phyloP scores from a whole-genome alignment of 1,140 invertebrate genomes.

The Oryzaephilus surinamensis region DNA sequence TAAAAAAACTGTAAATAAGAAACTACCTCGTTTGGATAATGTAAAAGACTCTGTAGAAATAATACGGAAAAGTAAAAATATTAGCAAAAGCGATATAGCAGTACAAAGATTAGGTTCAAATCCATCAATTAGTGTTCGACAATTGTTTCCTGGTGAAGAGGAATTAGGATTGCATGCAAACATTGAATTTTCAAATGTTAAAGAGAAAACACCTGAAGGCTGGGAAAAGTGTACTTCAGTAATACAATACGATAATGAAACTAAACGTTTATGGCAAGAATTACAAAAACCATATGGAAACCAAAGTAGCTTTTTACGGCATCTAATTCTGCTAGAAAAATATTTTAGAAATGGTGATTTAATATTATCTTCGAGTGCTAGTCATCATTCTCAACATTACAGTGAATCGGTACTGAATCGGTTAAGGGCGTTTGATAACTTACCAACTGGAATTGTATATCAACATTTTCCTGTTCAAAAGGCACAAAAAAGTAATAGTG shows the following conservation, averaged over 20 bases:
- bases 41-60: slow-evolving; percentile 28
- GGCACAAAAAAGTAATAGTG: slow-evolving; percentile 22
- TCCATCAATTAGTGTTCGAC: slow-evolving; percentile 67
- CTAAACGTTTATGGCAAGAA: slow-evolving; percentile 66
- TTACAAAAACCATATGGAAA: slow-evolving; percentile 75
- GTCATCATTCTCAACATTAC: slow-evolving; percentile 62
- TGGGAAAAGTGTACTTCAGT: slow-evolving; percentile 70
- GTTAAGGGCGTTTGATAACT: slow-evolving; percentile 60
- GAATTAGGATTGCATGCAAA: slow-evolving; percentile 65
- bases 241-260: slow-evolving; percentile 72
- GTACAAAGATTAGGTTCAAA: slow-evolving; percentile 51
- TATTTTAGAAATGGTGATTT: slow-evolving; percentile 68
- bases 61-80: slow-evolving; percentile 19
- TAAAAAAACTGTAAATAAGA: slow-evolving; percentile 8
- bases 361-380: slow-evolving; percentile 57
- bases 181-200: slow-evolving; percentile 56
- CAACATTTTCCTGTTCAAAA: slow-evolving; percentile 30
- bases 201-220: slow-evolving; percentile 56
- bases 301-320: slow-evolving; percentile 69
- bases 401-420: slow-evolving; percentile 68
- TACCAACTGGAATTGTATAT: slow-evolving; percentile 30
- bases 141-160: slow-evolving; percentile 67
- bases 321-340: slow-evolving; percentile 70
- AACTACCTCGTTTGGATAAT: slow-evolving; percentile 19
- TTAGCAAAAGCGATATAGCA: slow-evolving; percentile 25